A percentile compares a stretch with the other conserved stretches of the same genome.
Evolutionary conservation across 2,113 vertebrate genomes (phyloP).

Genomic region (Malurus cyaneus): DNA sequence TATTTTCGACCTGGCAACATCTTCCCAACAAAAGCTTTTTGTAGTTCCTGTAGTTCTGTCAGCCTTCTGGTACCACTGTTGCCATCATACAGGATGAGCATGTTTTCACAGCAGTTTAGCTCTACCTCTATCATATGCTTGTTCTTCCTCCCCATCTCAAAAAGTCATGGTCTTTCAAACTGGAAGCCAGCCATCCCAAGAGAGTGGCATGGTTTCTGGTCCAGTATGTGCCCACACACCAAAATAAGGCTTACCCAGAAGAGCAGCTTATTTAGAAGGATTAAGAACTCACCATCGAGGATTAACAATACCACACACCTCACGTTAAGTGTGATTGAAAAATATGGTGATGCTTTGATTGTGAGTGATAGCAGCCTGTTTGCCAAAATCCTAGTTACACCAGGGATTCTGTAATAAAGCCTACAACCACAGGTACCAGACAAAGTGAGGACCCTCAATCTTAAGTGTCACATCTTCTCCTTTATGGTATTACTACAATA

Average conservation of each 20-base stretch:
- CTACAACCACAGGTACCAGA: neutral
- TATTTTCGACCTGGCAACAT: neutral
- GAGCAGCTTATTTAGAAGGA: neutral
- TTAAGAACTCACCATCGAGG: conserved; percentile 8
- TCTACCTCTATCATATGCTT: neutral
- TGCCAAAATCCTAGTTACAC: neutral
- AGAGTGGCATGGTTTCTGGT: conserved; percentile 24
- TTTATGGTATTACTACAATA: neutral
- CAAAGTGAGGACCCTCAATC: neutral
- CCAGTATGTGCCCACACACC: neutral
- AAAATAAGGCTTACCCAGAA: neutral
- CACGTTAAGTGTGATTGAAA: conserved; percentile 14
- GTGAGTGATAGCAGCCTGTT: neutral
- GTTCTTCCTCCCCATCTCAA: neutral
- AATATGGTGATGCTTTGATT: neutral
- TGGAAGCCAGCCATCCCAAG: conserved; percentile 17
- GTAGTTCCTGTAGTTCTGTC: neutral
- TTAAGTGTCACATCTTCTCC: neutral
- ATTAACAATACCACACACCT: neutral
- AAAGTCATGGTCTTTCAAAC: neutral
- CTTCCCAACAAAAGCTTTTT: neutral
- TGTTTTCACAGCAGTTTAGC: neutral
- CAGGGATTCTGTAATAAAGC: neutral
- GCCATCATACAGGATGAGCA: neutral
- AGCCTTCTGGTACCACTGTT: neutral